Evolutionary conservation across 2,888 invertebrate species (phyloP), one percentile per base, ranked within the genome.

Genomic region (Cephus pygmeus): DNA sequence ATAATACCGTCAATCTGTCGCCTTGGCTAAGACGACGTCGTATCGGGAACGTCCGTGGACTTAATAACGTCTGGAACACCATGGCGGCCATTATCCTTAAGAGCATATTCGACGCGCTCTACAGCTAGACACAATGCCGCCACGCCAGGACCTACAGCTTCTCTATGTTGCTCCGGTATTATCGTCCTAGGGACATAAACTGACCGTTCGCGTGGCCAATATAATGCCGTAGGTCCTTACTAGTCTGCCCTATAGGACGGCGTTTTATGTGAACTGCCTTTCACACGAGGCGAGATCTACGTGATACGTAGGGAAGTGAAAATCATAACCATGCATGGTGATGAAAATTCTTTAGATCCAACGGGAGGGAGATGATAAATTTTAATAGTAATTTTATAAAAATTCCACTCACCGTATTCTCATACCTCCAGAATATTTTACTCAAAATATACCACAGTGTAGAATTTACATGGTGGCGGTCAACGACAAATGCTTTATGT

Each of bases 1-100:
- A 34, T 71, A 71, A 71, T 71, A 71, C 71, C 33, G 71, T 71
- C 71, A 34, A 71, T 71, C 71, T 34, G 71, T 71, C 71, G 31
- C 15, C 71, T 12, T 34, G 71, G 31, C 71, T 71, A 71, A 56
- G 56, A 56, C 33, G 71, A 71, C 33, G 33, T 31, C 71, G 23
- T 34, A 71, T 34, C 33, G 31, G 31, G 71, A 71, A 34, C 71
- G 71, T 71, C 56, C 31, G 71, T 34, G 12, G 34, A 34, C 33
- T 71, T 71, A 71, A 71, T 71, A 71, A 71, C 71, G 71, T 71
- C 71, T 71, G 71, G 34, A 31, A 31, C 33, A 71, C 71, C 31
- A 34, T 56, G 34, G 71, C 33, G 34, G 31, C 71, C 31, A 34
- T 71, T 71, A 71, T 71, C 71, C 34, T 71, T 71, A 71, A 71